These are phyloP conservation scores for Parambassis ranga DNA, from an alignment of 2,797 vertebrate species.

Conservation along the genomic window DNA sequence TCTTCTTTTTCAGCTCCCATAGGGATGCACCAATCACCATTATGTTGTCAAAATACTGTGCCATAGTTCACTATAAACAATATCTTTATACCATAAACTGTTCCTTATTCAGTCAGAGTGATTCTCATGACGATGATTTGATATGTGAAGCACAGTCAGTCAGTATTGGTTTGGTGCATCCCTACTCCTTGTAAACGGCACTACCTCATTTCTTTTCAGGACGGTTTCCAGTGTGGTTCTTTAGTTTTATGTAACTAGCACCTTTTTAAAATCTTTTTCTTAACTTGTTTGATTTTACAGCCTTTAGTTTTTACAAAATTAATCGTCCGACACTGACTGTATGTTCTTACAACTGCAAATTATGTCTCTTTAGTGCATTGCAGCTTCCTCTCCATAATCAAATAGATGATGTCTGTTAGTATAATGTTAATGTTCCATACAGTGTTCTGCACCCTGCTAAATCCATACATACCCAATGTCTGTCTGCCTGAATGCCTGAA, in stretches of 20 bases:
- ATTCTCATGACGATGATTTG: neutral
- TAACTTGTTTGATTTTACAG: constrained; percentile 53
- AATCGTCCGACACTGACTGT: constrained; percentile 53
- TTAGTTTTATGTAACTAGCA: constrained; percentile 58
- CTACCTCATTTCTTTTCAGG: constrained; percentile 84
- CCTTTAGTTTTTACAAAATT: constrained; percentile 52
- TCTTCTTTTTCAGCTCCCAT: constrained; percentile 41
- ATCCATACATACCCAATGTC: neutral
- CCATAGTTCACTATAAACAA: too few species aligned
- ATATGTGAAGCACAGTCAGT: neutral
- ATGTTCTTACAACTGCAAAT: constrained; percentile 32
- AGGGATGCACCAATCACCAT: constrained; percentile 46
- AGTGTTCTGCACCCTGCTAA: neutral
- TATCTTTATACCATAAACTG: too few species aligned
- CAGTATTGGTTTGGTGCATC: constrained; percentile 50
- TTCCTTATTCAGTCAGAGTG: constrained; percentile 5
- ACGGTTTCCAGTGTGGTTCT: constrained; percentile 61
- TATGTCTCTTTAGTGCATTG: constrained; percentile 20
- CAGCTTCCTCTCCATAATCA: constrained; percentile 18
- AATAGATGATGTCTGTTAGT: constrained; percentile 16
- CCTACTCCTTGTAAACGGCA: constrained; percentile 72
- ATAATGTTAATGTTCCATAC: neutral
- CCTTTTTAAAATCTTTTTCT: constrained; percentile 58
- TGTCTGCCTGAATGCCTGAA: constrained; percentile 5
- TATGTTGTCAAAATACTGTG: constrained; percentile 7